A percentile compares a stretch with the other conserved stretches of the same genome.
Conservation (phyloP, 2,888 invertebrate genomes). For the Lithosia quadra region DNA sequence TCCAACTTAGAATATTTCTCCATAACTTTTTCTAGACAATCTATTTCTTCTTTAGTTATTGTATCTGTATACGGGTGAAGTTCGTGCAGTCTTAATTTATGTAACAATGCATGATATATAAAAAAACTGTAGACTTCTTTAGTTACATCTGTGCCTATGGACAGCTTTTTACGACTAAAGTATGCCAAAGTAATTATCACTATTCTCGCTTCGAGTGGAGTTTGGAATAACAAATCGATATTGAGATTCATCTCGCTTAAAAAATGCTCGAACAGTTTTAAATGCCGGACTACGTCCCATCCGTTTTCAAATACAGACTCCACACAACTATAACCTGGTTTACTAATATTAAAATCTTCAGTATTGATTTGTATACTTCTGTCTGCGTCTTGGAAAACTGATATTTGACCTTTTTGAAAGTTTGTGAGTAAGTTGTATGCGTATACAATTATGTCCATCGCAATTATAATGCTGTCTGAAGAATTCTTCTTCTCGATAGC, state of each 20-base stretch:
- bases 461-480: slow-evolving; percentile 36
- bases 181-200: slow-evolving; percentile 58
- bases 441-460: slow-evolving; percentile 60
- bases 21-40: background rate
- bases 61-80: background rate
- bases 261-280: slow-evolving; percentile 38
- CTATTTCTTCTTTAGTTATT: background rate
- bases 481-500: slow-evolving; percentile 9
- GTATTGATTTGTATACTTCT: slow-evolving; percentile 15
- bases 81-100: slow-evolving; percentile 7
- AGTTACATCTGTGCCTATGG: slow-evolving; percentile 20
- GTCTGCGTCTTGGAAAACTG: slow-evolving; percentile 18
- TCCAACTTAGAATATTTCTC: slow-evolving; percentile 38
- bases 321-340: slow-evolving; percentile 48
- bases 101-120: slow-evolving; percentile 31
- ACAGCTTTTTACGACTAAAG: slow-evolving; percentile 48
- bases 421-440: slow-evolving; percentile 61
- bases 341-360: slow-evolving; percentile 21
- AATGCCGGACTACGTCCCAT: slow-evolving; percentile 45
- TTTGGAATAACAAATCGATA: slow-evolving; percentile 28
- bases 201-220: slow-evolving; percentile 51
- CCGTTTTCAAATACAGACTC: slow-evolving; percentile 61
- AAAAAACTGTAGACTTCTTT: slow-evolving; percentile 53
- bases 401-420: slow-evolving; percentile 24
- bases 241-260: slow-evolving; percentile 32